phyloP scores from a whole-genome alignment of 30 jellyfish, hydroid and myxozoan genomes.

The Pseudorhiza aurosa region DNA sequence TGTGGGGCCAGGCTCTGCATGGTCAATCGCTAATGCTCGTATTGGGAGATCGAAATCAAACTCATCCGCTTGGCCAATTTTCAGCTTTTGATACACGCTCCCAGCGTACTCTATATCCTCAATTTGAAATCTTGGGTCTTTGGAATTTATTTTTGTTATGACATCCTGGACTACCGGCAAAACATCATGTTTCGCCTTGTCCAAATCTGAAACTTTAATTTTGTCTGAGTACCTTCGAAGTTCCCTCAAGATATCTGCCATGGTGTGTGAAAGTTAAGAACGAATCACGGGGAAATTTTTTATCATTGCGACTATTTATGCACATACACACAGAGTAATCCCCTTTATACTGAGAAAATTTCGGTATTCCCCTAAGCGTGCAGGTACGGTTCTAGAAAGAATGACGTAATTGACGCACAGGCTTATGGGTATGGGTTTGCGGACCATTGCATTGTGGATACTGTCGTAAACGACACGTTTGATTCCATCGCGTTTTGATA shows the following conservation, averaged over 20 bases:
- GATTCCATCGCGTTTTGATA: too few relatives aligned
- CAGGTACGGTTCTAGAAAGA: too few relatives aligned
- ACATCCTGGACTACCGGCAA: background rate
- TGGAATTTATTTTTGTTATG: background rate
- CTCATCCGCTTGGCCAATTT: constrained; percentile 36
- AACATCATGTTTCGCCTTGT: background rate
- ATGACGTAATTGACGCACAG: too few relatives aligned
- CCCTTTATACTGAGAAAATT: too few relatives aligned
- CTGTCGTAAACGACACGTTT: too few relatives aligned
- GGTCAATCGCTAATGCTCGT: background rate
- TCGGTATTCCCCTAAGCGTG: too few relatives aligned
- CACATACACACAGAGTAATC: too few relatives aligned
- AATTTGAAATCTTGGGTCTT: constrained; percentile 33
- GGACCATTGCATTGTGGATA: too few relatives aligned
- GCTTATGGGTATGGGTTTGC: too few relatives aligned
- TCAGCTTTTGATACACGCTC: constrained; percentile 40
- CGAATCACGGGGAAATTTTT: too few relatives aligned
- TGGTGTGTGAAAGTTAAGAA: too few relatives aligned
- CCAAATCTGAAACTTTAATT: background rate
- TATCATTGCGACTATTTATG: too few relatives aligned
- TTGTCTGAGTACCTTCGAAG: background rate
- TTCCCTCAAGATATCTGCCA: background rate
- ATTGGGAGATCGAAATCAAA: constrained; percentile 45
- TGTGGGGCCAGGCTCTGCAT: background rate
- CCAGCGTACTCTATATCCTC: constrained; percentile 26